Percentiles rank a stretch among this genome's conserved stretches.
Conservation (phyloP, 2,888 invertebrate genomes). For the Troides helena region DNA sequence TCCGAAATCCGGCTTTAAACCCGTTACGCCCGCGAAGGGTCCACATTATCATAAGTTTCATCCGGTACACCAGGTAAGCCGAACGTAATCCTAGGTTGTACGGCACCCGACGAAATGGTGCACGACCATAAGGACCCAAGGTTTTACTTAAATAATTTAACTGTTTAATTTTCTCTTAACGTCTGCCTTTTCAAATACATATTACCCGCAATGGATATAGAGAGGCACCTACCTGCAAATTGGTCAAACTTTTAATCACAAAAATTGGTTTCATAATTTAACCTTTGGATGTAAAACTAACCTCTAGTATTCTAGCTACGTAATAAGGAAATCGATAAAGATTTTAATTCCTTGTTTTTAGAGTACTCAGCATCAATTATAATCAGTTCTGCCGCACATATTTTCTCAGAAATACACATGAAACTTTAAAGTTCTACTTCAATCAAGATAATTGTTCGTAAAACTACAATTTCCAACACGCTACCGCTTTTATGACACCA, state of each 20-base stretch:
- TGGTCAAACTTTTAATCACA: not conserved
- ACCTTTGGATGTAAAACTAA: no score
- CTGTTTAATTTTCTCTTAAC: slow-evolving; percentile 16
- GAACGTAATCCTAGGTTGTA: slow-evolving; percentile 28
- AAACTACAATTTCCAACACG: slow-evolving; percentile 1
- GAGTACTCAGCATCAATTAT: no score
- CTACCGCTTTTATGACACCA: slow-evolving; percentile 5
- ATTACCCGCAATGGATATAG: not conserved
- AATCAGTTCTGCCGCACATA: not conserved
- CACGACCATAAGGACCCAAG: slow-evolving; percentile 22
- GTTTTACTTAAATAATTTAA: slow-evolving; percentile 29
- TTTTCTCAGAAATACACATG: not conserved
- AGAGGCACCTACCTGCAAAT: not conserved
- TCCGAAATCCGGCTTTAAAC: slow-evolving; percentile 42
- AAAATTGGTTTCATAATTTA: no score
- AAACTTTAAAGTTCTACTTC: not conserved
- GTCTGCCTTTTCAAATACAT: slow-evolving; percentile 4
- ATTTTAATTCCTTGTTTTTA: no score
- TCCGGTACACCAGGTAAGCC: slow-evolving; percentile 49
- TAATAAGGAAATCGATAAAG: no score
- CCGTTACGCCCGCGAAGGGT: slow-evolving; percentile 46
- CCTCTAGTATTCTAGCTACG: no score
- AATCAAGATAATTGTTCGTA: slow-evolving; percentile 4
- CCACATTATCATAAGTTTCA: slow-evolving; percentile 75
- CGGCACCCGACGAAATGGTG: slow-evolving; percentile 18